Conservation (phyloP, 2,113 vertebrate species). For the Elephantulus edwardii region DNA sequence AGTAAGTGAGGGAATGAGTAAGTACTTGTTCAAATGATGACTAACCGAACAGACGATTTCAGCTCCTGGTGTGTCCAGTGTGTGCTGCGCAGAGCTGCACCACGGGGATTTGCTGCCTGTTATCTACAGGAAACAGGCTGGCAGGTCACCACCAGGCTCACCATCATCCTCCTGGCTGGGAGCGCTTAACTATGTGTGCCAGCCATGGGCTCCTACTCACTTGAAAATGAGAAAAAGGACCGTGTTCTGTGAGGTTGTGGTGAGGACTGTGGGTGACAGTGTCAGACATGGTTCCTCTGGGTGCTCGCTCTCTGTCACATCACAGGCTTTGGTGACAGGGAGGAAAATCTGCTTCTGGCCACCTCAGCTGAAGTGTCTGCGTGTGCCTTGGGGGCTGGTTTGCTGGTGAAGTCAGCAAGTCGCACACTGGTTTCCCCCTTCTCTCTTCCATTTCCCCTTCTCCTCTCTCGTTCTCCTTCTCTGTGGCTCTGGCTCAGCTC, state of each 20-base stretch:
- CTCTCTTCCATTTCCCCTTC: too few relatives aligned
- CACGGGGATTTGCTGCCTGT: neutral
- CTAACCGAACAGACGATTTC: neutral
- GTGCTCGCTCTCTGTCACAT: too few relatives aligned
- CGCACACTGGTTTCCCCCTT: accelerated
- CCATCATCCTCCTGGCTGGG: neutral
- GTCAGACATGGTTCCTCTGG: neutral
- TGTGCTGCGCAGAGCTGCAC: too few relatives aligned
- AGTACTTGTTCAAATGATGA: too few relatives aligned
- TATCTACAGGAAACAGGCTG: neutral
- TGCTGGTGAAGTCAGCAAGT: neutral
- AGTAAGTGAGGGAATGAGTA: too few relatives aligned
- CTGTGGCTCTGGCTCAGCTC: neutral
- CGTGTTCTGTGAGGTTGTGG: neutral
- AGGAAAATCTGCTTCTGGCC: neutral
- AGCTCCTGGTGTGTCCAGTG: neutral
- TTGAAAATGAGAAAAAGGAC: too few relatives aligned
- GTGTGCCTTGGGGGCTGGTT: too few relatives aligned
- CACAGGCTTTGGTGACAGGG: neutral
- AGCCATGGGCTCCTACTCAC: neutral
- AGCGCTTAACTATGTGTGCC: too few relatives aligned
- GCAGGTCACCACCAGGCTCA: too few relatives aligned
- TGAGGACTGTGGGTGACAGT: neutral
- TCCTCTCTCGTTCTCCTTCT: neutral
- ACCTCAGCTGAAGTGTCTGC: accelerated